Conservation (phyloP, 2,113 vertebrate genomes). For the Nerophis lumbriciformis region DNA sequence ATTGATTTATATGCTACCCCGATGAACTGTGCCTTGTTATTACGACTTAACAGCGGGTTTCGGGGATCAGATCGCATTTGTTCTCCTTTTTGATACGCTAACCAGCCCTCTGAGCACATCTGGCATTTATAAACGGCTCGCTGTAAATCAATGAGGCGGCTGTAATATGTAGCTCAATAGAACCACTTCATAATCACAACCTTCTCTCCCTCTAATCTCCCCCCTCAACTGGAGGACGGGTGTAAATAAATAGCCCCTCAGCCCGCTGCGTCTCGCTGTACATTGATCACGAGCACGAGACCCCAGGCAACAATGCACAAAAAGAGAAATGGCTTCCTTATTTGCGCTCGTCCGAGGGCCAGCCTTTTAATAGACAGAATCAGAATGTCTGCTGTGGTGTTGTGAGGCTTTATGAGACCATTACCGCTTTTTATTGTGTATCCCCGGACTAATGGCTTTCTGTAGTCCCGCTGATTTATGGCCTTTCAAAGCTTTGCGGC, state of each 20-base stretch:
- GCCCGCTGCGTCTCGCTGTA: slow-evolving; percentile 41
- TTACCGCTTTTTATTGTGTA: slow-evolving; percentile 70
- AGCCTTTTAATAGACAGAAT: slow-evolving; percentile 66
- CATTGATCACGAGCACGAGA: slow-evolving; percentile 57
- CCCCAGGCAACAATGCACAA: slow-evolving; percentile 53
- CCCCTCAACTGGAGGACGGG: slow-evolving; percentile 29
- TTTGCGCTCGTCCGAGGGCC: slow-evolving; percentile 56
- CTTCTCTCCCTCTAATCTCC: slow-evolving; percentile 47
- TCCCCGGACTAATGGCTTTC: slow-evolving; percentile 70
- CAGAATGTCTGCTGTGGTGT: slow-evolving; percentile 63
- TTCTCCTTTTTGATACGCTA: slow-evolving; percentile 18
- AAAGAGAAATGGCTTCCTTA: slow-evolving; percentile 58
- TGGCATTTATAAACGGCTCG: slow-evolving; percentile 40
- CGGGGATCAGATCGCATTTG: not conserved
- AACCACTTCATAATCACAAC: slow-evolving; percentile 49
- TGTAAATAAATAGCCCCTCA: slow-evolving; percentile 57
- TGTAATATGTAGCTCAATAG: slow-evolving; percentile 43
- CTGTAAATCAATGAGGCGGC: slow-evolving; percentile 55
- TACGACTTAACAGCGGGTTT: not conserved
- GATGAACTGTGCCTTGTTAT: not conserved
- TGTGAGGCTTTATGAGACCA: slow-evolving; percentile 70
- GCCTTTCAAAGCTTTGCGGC: slow-evolving; percentile 60
- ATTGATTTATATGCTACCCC: not conserved
- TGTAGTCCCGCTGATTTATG: slow-evolving; percentile 64
- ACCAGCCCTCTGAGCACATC: slow-evolving; percentile 30